A percentile compares a stretch with the other conserved stretches of the same genome.
phyloP scores from a whole-genome alignment of 2,797 vertebrate genomes.

The Poecilia velifera region DNA sequence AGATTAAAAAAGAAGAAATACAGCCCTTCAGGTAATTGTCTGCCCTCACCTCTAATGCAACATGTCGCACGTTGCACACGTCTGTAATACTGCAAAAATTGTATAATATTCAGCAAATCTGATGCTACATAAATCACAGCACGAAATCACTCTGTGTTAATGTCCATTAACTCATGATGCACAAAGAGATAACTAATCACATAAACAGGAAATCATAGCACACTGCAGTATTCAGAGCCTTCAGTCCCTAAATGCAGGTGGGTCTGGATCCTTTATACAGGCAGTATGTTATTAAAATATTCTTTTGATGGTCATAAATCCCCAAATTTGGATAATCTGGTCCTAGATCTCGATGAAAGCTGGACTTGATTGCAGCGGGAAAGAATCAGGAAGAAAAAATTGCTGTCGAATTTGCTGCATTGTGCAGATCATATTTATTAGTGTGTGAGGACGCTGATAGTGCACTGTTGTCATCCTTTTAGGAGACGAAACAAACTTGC shows the following conservation, averaged over 20 bases:
- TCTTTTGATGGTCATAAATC: neutral
- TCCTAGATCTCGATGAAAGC: neutral
- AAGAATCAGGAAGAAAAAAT: conserved; percentile 1
- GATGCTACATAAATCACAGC: conserved; percentile 1
- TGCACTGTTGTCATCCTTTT: conserved; percentile 22
- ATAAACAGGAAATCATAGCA: conserved; percentile 11
- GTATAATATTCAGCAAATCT: neutral
- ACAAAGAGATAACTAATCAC: conserved; percentile 1
- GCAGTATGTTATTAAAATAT: neutral
- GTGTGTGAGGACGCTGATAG: neutral
- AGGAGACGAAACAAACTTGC: conserved; percentile 7
- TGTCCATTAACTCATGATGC: conserved; percentile 11
- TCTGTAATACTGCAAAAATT: neutral
- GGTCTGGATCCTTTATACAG: neutral
- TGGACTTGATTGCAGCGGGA: neutral
- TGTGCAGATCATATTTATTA: conserved; percentile 17
- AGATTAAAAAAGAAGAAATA: neutral
- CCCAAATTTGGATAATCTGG: neutral
- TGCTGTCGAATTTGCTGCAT: neutral
- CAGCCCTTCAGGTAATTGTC: neutral
- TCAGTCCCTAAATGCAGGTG: neutral
- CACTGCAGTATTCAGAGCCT: neutral
- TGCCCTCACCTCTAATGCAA: neutral
- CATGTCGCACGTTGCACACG: neutral
- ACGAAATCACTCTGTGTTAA: neutral